Evolutionary conservation across 2,888 invertebrate species (phyloP).

Genomic region (Andrena marginata): DNA sequence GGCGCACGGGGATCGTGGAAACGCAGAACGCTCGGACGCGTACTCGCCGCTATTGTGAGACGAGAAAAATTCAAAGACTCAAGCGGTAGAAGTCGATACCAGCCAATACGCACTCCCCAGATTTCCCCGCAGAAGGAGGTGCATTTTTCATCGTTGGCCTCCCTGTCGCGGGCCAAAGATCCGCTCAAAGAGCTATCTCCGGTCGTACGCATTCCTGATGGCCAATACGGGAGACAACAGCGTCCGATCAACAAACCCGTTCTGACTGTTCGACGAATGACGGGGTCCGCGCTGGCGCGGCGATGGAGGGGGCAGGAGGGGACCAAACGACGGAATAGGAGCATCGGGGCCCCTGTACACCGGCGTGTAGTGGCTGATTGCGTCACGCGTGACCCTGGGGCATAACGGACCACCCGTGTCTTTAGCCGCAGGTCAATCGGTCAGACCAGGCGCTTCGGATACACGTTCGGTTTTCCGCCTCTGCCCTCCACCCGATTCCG

Average conservation of each 20-base stretch:
- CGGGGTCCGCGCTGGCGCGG: slow-evolving; percentile 43
- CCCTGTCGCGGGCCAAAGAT: slow-evolving; percentile 33
- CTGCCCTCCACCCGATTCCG: slow-evolving; percentile 37
- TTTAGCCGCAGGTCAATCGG: slow-evolving; percentile 81
- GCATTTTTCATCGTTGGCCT: slow-evolving; percentile 42
- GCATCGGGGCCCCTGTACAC: slow-evolving; percentile 65
- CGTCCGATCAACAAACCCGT: slow-evolving; percentile 66
- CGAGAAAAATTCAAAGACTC: neutral
- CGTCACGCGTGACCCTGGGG: slow-evolving; percentile 82
- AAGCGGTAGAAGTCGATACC: neutral
- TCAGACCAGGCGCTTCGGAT: slow-evolving; percentile 67
- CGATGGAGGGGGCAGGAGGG: slow-evolving; percentile 43
- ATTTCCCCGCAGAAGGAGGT: slow-evolving; percentile 1
- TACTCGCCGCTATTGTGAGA: neutral
- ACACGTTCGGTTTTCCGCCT: slow-evolving; percentile 58
- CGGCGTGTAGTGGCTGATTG: slow-evolving; percentile 70
- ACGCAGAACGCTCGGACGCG: neutral
- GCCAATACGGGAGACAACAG: slow-evolving; percentile 62
- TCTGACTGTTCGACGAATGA: slow-evolving; percentile 66
- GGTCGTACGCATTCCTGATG: slow-evolving; percentile 61
- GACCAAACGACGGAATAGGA: slow-evolving; percentile 75
- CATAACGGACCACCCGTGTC: slow-evolving; percentile 81
- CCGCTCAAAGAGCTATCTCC: slow-evolving; percentile 64
- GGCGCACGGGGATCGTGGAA: neutral
- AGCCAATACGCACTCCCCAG: neutral